phyloP scores from a whole-genome alignment of 2,797 vertebrate genomes.

The Lepilemur ruficaudatus region DNA sequence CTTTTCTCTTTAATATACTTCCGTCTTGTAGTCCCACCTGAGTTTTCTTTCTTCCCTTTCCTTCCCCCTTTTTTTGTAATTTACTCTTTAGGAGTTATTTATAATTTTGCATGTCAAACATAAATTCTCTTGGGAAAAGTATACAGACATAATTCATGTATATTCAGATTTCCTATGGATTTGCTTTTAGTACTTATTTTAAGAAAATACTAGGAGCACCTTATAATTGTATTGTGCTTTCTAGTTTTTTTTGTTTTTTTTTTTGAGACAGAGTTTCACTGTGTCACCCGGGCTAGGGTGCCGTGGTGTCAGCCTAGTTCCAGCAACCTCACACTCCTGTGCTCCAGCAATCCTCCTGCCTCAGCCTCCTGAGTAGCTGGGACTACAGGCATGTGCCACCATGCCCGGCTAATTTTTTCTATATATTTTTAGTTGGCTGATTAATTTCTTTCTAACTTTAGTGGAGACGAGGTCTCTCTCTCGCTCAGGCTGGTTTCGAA shows the following conservation, averaged over 20 bases:
- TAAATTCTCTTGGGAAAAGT: constrained; percentile 14
- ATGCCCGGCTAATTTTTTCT: no score
- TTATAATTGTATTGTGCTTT: background rate
- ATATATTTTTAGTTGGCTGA: no score
- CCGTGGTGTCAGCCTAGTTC: no score
- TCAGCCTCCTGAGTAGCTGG: no score
- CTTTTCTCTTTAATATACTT: background rate
- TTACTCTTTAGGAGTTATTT: constrained; percentile 10
- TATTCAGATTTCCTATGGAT: background rate
- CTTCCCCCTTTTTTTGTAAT: background rate
- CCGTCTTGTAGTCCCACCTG: background rate
- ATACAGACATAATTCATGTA: background rate
- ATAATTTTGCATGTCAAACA: constrained; percentile 27
- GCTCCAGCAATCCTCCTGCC: no score
- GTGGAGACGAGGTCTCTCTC: no score
- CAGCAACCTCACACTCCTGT: no score
- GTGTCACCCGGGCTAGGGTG: no score
- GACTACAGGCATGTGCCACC: no score
- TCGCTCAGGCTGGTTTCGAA: no score
- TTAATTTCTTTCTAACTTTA: no score
- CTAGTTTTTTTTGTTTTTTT: background rate
- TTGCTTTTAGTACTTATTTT: background rate
- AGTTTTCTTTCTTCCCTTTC: background rate
- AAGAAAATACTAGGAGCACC: background rate
- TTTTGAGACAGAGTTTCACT: no score